Base-by-base conservation (phyloP, 2,113 vertebrate species). In the Promerops cafer region DNA sequence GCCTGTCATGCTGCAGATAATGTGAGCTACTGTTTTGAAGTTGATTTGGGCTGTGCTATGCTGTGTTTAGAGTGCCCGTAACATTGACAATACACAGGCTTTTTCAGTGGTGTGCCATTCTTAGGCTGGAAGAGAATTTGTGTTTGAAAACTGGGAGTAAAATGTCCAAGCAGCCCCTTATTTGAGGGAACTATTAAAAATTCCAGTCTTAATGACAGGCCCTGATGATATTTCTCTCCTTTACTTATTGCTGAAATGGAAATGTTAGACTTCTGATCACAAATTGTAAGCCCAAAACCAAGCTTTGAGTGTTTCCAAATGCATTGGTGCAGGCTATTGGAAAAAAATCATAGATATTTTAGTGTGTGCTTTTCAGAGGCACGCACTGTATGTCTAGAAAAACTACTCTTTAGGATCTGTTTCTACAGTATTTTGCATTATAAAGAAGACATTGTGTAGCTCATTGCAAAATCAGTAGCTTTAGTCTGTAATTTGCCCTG, bases 401-500 rank as follows among this genome's bases (percentile, higher is more conserved):
- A 94, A 69, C 39, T 21, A 45, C 28, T 49, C 35, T 92, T 93
- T 83, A 74, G 88, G 39, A 31, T 92, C 68, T 13, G 11, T 92
- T 97, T 93, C 75, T 83, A 68, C 54, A 54, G 76, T 88, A 39
- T 83, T 94, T 92, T 95, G 71, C 90, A 68, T 96, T 88, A 93
- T 74, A 92, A 94, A 93, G 80, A 90, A 39, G 56, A 82, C 76
- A 78, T 89, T 94, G 80, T 95, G 47, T 86, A 70, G 86, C 54
- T 89, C 20, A 9, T 60, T 95, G 80, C 89, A 90, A 94, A 93
- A 95, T 89, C 83, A 68, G 56, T 90, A 47, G 72, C 64, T 94
- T 96, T 59, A 80, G 88, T 83, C 75, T 88, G 77, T 92, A 90
- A 92, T 89, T 96, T 93, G 39, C 60, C 60, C 76, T 89, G 89